Evolutionary conservation across 2,113 vertebrate genomes (phyloP), one percentile per base, ranked within the genome.

Genomic region (Gnathonemus echidnorhynchus): DNA sequence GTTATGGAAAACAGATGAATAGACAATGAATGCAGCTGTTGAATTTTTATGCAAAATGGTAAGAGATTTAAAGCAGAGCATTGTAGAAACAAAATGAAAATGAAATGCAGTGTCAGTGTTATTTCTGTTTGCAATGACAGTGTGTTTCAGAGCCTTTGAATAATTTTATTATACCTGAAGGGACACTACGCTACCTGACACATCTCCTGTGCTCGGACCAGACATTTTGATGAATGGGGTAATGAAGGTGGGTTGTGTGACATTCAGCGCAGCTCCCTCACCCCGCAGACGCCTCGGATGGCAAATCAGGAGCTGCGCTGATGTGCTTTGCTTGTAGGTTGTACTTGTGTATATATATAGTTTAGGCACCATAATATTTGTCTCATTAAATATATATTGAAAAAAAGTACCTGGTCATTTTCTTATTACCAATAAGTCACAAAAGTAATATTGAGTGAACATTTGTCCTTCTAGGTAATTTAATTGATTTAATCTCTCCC

Each of bases 401-500:
- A 17, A 45, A n/a, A 86, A 48, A 86, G 8, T 27, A 48, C 8
- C 24, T 46, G 39, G 83, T 49, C 53, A n/a, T 13, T 45, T 49
- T 62, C 31, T 52, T 19, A 11, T 58, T 70, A 31, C 42, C 24
- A 70, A 88, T 88, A 58, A 88, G 35, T 39, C 53, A 46, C 48
- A 56, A 42, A 89, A 84, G 21, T 39, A 56, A 50, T 90, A 39
- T 52, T 21, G 24, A n/a, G 27, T 50, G 13, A 31, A 90, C 35
- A 52, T 50, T 56, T 21, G 24, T 50, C 56, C 89, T 90, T 13
- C 15, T 46, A n/a, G 53, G 48, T 10, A 87, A 58, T 42, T n/a
- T 45, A 48, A 87, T 83, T 80, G 70, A 88, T 90, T 90, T 88
- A 24, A 48, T 83, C 66, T 77, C 42, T 80, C 86, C 56, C 42